Percentiles rank a stretch among this genome's conserved stretches.
Conservation (phyloP, 2,888 invertebrate species). For the Dorcus parallelipipedus region DNA sequence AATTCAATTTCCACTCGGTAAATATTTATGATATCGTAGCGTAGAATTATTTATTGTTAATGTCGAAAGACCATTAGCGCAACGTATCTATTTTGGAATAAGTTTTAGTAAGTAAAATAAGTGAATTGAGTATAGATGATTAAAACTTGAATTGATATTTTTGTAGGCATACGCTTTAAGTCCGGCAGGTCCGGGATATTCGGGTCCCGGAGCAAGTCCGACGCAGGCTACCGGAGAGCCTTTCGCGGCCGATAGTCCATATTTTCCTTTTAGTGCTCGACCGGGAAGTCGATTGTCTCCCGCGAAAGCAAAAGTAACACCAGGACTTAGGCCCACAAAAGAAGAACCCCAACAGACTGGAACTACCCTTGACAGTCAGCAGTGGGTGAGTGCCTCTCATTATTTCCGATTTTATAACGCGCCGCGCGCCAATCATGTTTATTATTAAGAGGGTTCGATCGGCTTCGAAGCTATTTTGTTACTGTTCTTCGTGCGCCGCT, state of each 20-base stretch:
- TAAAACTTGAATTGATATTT: conserved; percentile 11
- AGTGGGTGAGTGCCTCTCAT: conserved; percentile 38
- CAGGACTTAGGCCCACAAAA: conserved; percentile 37
- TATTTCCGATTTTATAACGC: background rate
- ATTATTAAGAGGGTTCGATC: background rate
- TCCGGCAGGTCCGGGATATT: conserved; percentile 47
- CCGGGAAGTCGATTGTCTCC: conserved; percentile 49
- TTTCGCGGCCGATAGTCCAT: conserved; percentile 59
- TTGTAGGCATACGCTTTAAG: conserved; percentile 49
- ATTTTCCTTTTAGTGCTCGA: conserved; percentile 63
- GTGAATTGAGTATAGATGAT: too few relatives aligned
- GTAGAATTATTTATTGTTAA: too few relatives aligned
- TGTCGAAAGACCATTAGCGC: too few relatives aligned
- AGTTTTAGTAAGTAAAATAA: too few relatives aligned
- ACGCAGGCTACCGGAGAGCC: conserved; percentile 56
- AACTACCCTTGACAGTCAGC: conserved; percentile 43
- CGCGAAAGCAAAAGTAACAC: conserved; percentile 44
- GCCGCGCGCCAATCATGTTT: background rate
- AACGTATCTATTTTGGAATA: too few relatives aligned
- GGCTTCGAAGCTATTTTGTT: conserved; percentile 12
- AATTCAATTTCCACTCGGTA: too few relatives aligned
- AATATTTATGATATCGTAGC: too few relatives aligned
- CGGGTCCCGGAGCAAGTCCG: conserved; percentile 47
- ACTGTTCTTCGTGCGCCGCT: conserved; percentile 17
- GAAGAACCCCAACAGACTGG: conserved; percentile 41